Base-by-base conservation (phyloP, 64 coral and sea anemone species). In the Montipora capricornis region DNA sequence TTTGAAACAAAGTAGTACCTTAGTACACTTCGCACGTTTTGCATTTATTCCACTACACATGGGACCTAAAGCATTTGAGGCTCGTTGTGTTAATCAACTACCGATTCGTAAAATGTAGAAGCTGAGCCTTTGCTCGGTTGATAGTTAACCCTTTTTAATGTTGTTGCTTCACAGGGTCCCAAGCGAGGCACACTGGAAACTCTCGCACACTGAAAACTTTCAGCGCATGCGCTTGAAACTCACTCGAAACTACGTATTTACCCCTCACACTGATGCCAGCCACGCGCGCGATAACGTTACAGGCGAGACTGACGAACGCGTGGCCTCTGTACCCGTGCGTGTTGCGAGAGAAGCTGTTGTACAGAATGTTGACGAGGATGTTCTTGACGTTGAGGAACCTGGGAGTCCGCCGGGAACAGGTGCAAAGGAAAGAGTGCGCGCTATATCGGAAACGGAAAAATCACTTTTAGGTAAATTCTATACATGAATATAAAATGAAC, bases 161-260 rank as follows among this genome's bases (percentile, higher is more conserved):
- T n/a, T 2, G 14, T 75, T 58, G 10, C 45, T 37, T 57, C 51
- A 44, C 93, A 97, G 96, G 74, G 80, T 68, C 44, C 76, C 92
- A 15, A 20, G 61, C 24, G 89, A 97, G 86, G 49, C 77, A 19
- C 81, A 94, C 50, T 99, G 98, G 98, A 99, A 99, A 77, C 90
- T 99, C 16, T 96, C 98, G 13, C 92, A 92, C 76, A 93, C 84
- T 4, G 98, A 99, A 68, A 99, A 91, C 7, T 96, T 99, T 80
- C 95, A 96, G 8, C 95, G 98, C 89, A 99, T 99, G 98, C 94
- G 98, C 44, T 80, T 99, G 24, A 99, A 96, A 70, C 64, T 99
- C 8, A 94, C 88, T 17, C 98, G 81, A 73, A 99, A 99, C 80
- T 84, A 94, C 70, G 83, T 87, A 29, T 99, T 96, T 44, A 91